These are phyloP conservation scores for Siniperca obscura DNA, from an alignment of 2,797 vertebrate species.

Conservation along the genomic window DNA sequence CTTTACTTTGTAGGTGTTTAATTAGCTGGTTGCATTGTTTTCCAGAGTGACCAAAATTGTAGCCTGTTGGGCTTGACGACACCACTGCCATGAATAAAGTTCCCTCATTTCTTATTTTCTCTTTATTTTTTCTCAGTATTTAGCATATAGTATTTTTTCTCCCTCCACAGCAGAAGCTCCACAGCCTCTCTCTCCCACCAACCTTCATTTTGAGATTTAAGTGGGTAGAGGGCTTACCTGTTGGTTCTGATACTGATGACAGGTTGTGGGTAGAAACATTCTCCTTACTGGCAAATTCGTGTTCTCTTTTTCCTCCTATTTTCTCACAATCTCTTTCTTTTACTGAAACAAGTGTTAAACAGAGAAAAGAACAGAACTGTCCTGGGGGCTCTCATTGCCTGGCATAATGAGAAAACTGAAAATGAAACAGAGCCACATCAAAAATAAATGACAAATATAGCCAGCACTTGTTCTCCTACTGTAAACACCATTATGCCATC, in stretches of 20 bases:
- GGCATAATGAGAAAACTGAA: slow-evolving; percentile 55
- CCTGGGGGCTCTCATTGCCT: slow-evolving; percentile 40
- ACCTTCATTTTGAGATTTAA: slow-evolving; percentile 14
- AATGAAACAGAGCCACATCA: slow-evolving; percentile 52
- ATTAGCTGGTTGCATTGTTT: slow-evolving; percentile 65
- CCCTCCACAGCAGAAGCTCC: neutral
- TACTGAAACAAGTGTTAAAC: slow-evolving; percentile 24
- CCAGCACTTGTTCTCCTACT: slow-evolving; percentile 38
- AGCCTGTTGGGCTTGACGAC: slow-evolving; percentile 14
- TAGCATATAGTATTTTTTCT: neutral
- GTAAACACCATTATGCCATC: slow-evolving; percentile 53
- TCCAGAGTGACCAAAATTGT: slow-evolving; percentile 46
- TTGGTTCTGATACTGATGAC: slow-evolving; percentile 28
- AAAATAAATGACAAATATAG: slow-evolving; percentile 57
- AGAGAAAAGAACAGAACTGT: slow-evolving; percentile 33
- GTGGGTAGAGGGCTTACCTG: slow-evolving; percentile 25
- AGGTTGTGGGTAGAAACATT: slow-evolving; percentile 18
- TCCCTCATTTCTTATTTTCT: slow-evolving; percentile 29
- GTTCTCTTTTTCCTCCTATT: neutral
- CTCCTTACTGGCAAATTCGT: neutral
- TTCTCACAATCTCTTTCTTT: neutral
- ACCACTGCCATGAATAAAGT: slow-evolving; percentile 23
- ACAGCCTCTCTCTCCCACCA: slow-evolving; percentile 15
- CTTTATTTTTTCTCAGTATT: neutral
- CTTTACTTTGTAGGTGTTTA: slow-evolving; percentile 61